A percentile compares a stretch with the other conserved stretches of the same genome.
Evolutionary conservation across 2,113 vertebrate species (phyloP).

Genomic region (Clinocottus analis): DNA sequence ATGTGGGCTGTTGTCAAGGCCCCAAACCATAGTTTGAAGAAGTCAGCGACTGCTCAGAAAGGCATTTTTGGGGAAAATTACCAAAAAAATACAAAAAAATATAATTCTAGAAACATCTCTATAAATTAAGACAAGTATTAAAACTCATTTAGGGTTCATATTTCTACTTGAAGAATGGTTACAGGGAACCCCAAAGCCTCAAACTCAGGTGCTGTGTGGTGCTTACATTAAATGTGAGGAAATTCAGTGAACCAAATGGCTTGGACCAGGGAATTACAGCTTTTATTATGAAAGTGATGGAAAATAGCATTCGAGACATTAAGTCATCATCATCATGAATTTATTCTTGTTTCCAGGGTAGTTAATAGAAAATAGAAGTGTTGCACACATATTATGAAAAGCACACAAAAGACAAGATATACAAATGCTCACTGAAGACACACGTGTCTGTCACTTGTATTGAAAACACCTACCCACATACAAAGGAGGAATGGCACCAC

Average conservation of each 20-base stretch:
- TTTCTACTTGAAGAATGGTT: no score
- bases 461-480: background rate
- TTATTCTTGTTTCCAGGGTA: background rate
- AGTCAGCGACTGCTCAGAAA: no score
- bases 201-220: no score
- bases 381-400: background rate
- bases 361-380: background rate
- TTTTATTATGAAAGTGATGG: background rate
- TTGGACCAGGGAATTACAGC: background rate
- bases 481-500: background rate
- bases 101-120: no score
- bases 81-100: no score
- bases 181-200: no score
- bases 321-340: background rate
- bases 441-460: background rate
- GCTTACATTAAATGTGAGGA: background rate
- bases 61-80: no score
- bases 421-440: background rate
- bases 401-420: background rate
- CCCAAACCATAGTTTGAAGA: no score
- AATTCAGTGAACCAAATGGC: background rate
- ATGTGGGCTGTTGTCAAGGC: no score
- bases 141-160: no score
- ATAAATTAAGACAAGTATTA: no score
- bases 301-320: background rate